These are phyloP conservation scores for Orius laevigatus DNA, from an alignment of 1,140 invertebrate genomes.

Conservation along the genomic window DNA sequence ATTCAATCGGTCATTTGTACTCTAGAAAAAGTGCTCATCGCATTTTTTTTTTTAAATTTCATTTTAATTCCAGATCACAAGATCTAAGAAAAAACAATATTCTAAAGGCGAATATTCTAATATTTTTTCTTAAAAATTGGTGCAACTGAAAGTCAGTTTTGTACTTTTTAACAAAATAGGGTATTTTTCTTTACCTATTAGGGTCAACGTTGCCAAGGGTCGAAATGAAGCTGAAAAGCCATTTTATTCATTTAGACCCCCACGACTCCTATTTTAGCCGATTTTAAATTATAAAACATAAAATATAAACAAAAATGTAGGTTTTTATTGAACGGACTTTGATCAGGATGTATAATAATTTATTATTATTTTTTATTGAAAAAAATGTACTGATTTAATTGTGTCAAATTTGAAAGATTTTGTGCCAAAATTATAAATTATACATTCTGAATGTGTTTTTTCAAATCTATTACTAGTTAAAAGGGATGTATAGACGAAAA, in stretches of 20 bases:
- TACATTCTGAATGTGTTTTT: slow-evolving; percentile 6
- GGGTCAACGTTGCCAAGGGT: background rate
- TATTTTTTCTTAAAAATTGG: slow-evolving; percentile 2
- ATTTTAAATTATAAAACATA: background rate
- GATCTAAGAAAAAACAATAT: slow-evolving; percentile 1
- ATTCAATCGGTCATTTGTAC: too few relatives aligned
- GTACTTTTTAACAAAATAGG: background rate
- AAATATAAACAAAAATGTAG: background rate
- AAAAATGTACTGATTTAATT: background rate
- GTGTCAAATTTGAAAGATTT: background rate
- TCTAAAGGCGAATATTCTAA: slow-evolving; percentile 9
- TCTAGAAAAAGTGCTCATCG: slow-evolving; percentile 1
- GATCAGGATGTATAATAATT: background rate
- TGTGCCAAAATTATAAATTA: background rate
- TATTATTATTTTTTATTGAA: background rate
- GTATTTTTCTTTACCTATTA: slow-evolving; percentile 2
- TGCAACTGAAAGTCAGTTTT: background rate
- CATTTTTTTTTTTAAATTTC: background rate
- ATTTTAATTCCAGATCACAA: too few relatives aligned
- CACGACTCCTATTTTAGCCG: background rate
- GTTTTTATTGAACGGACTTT: background rate
- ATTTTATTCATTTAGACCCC: background rate
- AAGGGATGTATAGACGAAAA: slow-evolving; percentile 4
- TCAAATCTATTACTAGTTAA: slow-evolving; percentile 1
- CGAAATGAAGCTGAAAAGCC: background rate